Evolutionary conservation across 2,113 vertebrate genomes (phyloP).

Genomic region (Bubo scandiacus): DNA sequence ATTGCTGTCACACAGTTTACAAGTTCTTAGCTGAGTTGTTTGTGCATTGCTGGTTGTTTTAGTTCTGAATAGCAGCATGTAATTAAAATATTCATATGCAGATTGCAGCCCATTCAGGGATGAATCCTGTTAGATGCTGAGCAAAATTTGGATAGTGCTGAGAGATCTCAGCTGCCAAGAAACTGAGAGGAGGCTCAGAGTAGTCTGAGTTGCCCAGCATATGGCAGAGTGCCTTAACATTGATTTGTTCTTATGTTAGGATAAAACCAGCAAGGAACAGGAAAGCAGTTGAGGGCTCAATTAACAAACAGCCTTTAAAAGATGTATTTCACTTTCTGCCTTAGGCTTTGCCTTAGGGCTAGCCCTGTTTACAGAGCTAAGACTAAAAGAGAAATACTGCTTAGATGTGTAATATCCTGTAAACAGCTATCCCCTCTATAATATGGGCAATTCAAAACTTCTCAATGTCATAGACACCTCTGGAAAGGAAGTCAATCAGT

Average conservation of each 20-base stretch:
- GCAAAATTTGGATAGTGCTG: not conserved
- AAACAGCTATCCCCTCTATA: not conserved
- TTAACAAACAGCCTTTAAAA: conserved; percentile 56
- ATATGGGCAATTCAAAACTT: not conserved
- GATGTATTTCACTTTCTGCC: conserved; percentile 46
- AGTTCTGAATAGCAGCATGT: not conserved
- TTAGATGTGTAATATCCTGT: not conserved
- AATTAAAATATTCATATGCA: conserved; percentile 37
- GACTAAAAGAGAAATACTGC: conserved; percentile 10
- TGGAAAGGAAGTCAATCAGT: not conserved
- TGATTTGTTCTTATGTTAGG: conserved; percentile 43
- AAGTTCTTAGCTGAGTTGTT: not conserved
- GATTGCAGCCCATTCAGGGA: not conserved
- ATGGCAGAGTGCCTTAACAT: conserved; percentile 12
- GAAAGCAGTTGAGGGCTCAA: conserved; percentile 43
- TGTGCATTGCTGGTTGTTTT: conserved; percentile 7
- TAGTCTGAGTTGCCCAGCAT: not conserved
- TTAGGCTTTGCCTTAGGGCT: conserved; percentile 53
- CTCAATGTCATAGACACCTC: not conserved
- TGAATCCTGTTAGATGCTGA: not conserved
- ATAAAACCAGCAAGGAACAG: conserved; percentile 28
- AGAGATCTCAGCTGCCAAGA: not conserved
- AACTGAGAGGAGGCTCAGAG: not conserved
- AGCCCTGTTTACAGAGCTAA: conserved; percentile 8
- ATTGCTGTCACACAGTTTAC: not conserved